Conservation (phyloP, 2,797 vertebrate genomes). For the Momotus momota region DNA sequence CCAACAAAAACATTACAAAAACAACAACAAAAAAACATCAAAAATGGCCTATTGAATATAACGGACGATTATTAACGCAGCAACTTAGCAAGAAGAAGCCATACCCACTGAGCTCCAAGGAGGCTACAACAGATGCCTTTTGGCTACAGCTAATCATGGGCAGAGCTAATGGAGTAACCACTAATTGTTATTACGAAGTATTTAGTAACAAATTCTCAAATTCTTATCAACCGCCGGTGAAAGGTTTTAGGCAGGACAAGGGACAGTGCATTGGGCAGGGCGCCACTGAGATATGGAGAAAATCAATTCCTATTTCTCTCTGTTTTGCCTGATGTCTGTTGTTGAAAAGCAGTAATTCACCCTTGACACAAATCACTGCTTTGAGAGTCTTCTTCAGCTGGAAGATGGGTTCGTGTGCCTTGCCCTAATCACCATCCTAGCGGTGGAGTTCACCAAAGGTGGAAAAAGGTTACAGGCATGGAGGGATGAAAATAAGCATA, state of each 20-base stretch:
- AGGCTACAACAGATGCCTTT: neutral
- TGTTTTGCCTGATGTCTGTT: neutral
- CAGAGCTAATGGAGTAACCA: conserved; percentile 34
- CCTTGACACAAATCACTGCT: neutral
- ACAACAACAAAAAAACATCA: neutral
- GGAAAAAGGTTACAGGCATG: neutral
- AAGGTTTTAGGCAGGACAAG: neutral
- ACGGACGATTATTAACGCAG: neutral
- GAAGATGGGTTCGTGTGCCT: neutral
- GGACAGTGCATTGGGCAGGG: neutral
- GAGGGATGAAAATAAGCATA: neutral
- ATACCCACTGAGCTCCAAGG: neutral
- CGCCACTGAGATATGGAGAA: neutral
- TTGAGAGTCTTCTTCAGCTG: neutral
- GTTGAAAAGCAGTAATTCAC: neutral
- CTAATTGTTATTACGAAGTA: neutral
- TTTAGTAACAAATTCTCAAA: neutral
- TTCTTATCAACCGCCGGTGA: neutral
- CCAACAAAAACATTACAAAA: neutral
- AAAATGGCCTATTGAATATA: neutral
- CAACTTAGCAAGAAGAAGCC: neutral
- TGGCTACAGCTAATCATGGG: neutral
- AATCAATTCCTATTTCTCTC: neutral
- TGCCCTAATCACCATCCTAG: neutral
- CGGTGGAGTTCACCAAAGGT: neutral